Evolutionary conservation across 2,113 vertebrate species (phyloP), one percentile per base, ranked within the genome.

Genomic region (Zapus hudsonius): DNA sequence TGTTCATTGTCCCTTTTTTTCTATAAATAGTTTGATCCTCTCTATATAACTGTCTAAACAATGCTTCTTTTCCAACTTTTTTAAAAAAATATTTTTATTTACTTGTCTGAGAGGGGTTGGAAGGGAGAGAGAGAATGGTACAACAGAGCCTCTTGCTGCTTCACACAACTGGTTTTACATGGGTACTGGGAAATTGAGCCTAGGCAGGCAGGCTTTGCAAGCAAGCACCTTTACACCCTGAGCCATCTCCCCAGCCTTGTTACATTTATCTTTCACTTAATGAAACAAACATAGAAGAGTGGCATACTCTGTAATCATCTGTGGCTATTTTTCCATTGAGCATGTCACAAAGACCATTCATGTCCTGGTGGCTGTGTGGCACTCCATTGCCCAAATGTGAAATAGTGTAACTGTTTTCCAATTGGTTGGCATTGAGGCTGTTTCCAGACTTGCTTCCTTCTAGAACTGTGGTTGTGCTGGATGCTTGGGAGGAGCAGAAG

Each of bases 1-100:
- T 13, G 19, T 91, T 64, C 61, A 40, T 59, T 66, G 57, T 47
- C 70, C 15, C 73, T 92, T 72, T 76, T 84, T 90, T 59, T 90
- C 61, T 80, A 44, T 40, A 92, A 87, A 55, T n/a, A 87, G 4
- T 61, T 75, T 88, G 67, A 66, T 90, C 84, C 66, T 5, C 33
- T 61, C 19, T 17, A 27, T 66, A 33, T 63, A 31, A 64, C 23
- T 36, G 69, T 73, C 52, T 52, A 52, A 52, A 52, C 16, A 10
- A 52, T 52, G 52, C 52, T 12, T 52, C 16, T 15, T 52, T 52
- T 52, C 52, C n/a, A n/a, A 52, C 16, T 52, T 52, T 52, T 12
- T 52, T 52, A 15, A 52, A 52, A n/a, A n/a, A 11, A 13, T 47
- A 59, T 63, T 87, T 70, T 79, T 59, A 23, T 89, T 83, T 73